Base-by-base conservation (phyloP, 2,797 vertebrate genomes). In the Meriones psammophilus region DNA sequence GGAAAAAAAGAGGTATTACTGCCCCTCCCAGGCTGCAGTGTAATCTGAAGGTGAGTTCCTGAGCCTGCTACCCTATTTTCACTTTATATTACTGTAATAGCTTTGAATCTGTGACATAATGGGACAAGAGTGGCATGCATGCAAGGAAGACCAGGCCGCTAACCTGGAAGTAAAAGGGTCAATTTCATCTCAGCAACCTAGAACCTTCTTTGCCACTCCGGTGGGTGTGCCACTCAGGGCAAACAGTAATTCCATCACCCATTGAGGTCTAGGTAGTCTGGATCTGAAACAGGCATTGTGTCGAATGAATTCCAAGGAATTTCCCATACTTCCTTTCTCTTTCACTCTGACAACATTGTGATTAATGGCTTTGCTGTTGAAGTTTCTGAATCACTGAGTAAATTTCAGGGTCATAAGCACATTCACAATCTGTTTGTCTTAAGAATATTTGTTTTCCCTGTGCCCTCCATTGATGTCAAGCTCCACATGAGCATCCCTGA, bases 351-450 rank as follows among this genome's bases (percentile, higher is more conserved):
- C 88, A 86, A 14, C 73, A 42, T 8, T 77, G 80, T 90, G 81
- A 96, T 85, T 74, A 85, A 88, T 94, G 66, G 88, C 60, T 96
- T 93, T 92, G 62, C 89, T 97, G 91, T 74, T 42, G 64, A 79
- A 80, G 64, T 92, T 89, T 96, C 60, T 89, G 94, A 88, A 93
- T 94, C 93, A 88, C 0, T 92, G 93, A 92, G 62, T 93, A 84
- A 50, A 90, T 92, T 96, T 92, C 71, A 87, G 81, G 85, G 77
- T 96, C 66, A 92, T 89, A 80, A 91, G 66, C 39, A 50, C 60
- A 28, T 26, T 94, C 60, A 91, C 0, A 0, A 64, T n/a, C 39
- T 64, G 50, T 50, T 50, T 50, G 33, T 68, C 81, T 30, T 91
- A 15, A 15, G 42, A 46, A 20, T 36, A 30, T 76, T 74, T 91